Conservation (phyloP, 92 coral and sea anemone genomes). For the Palythoa grandiflora region DNA sequence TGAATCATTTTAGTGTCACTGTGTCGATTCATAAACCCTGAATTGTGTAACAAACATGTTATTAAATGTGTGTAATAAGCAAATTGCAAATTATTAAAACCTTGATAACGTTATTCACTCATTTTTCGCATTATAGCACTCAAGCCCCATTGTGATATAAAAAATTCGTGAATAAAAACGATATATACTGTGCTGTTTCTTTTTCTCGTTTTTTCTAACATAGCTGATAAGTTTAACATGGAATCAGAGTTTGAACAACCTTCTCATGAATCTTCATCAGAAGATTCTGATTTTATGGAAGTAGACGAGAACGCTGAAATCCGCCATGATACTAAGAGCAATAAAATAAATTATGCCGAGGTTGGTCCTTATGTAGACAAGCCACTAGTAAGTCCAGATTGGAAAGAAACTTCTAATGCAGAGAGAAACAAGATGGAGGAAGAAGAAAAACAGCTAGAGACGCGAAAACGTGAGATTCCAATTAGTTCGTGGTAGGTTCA, state of each 20-base stretch:
- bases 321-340: neutral
- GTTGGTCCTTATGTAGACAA: neutral
- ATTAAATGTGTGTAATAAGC: too few species aligned
- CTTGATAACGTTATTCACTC: too few species aligned
- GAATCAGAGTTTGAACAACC: neutral
- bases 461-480: constrained; percentile 27
- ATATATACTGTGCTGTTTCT: too few species aligned
- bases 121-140: too few species aligned
- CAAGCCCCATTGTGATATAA: too few species aligned
- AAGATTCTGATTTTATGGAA: constrained; percentile 19
- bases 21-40: too few species aligned
- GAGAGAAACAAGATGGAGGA: constrained; percentile 9
- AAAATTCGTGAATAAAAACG: too few species aligned
- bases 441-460: constrained; percentile 32
- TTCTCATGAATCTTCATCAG: neutral
- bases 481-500: neutral
- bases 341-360: neutral
- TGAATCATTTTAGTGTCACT: too few species aligned
- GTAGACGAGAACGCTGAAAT: constrained; percentile 1
- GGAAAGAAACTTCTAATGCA: constrained; percentile 8
- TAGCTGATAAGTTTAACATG: too few species aligned
- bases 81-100: too few species aligned
- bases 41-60: too few species aligned
- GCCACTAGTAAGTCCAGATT: constrained; percentile 9
- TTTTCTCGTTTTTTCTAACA: too few species aligned